These are phyloP conservation scores for Serripes groenlandicus DNA, from an alignment of 2,888 invertebrate genomes.

Conservation along the genomic window DNA sequence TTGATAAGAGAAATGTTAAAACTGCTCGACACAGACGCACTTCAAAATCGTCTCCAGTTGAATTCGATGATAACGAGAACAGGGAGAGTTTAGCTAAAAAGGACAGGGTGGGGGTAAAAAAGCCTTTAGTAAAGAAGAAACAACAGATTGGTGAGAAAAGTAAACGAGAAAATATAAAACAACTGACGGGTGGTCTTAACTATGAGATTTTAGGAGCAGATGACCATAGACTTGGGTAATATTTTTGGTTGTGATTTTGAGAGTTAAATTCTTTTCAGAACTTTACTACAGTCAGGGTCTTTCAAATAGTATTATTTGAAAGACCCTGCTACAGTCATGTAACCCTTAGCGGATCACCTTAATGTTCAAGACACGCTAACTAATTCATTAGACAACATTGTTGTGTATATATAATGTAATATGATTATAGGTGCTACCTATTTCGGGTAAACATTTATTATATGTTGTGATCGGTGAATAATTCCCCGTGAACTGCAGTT, in stretches of 20 bases:
- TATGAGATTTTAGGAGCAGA: not conserved
- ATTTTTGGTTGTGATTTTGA: not conserved
- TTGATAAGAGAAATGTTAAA: not conserved
- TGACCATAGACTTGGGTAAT: slow-evolving; percentile 4
- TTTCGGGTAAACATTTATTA: no score
- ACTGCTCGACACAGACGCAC: not conserved
- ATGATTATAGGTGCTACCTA: no score
- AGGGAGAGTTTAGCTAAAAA: not conserved
- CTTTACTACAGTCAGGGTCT: not conserved
- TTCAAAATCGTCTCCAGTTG: not conserved
- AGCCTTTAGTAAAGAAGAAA: not conserved
- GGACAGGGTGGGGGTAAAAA: no score
- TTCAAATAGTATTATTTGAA: not conserved
- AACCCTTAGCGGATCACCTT: not conserved
- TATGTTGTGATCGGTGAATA: no score
- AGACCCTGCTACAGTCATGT: not conserved
- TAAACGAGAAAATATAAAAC: not conserved
- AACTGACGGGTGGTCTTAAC: not conserved
- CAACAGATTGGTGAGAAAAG: not conserved
- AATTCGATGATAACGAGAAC: not conserved
- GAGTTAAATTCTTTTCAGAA: not conserved
- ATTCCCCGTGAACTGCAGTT: no score
- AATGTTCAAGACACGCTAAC: not conserved
- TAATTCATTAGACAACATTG: not conserved
- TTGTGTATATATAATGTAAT: not conserved